Percentiles rank a stretch among this genome's conserved stretches.
Conservation (phyloP, 1,140 invertebrate species). For the Lethrus apterus region DNA sequence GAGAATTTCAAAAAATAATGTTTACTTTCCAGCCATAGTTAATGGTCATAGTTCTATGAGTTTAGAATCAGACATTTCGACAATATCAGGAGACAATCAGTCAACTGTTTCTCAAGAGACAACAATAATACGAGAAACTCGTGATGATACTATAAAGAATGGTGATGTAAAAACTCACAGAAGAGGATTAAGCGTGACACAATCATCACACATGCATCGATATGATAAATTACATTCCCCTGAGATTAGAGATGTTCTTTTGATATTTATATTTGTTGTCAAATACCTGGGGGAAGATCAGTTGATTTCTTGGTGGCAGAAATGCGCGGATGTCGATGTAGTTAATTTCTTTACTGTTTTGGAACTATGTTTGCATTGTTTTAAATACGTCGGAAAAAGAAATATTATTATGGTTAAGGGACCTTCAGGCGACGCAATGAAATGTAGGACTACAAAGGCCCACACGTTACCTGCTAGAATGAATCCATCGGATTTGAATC, state of each 20-base stretch:
- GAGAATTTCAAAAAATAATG: conserved; percentile 9
- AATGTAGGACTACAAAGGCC: conserved; percentile 52
- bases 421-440: conserved; percentile 41
- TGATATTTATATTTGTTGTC: conserved; percentile 86
- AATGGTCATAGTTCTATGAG: conserved; percentile 51
- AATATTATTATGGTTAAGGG: conserved; percentile 44
- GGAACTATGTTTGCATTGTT: conserved; percentile 78
- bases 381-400: conserved; percentile 79
- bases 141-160: conserved; percentile 37
- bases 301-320: conserved; percentile 85
- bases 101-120: conserved; percentile 57
- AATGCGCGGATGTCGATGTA: conserved; percentile 66
- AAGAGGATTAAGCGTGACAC: conserved; percentile 51
- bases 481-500: conserved; percentile 57
- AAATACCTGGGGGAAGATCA: conserved; percentile 84
- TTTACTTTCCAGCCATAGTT: conserved; percentile 36
- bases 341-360: conserved; percentile 73
- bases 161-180: conserved; percentile 37
- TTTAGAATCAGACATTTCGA: conserved; percentile 55
- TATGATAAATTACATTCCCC: conserved; percentile 66
- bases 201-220: conserved; percentile 45
- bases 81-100: conserved; percentile 49
- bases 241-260: conserved; percentile 81
- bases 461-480: conserved; percentile 73
- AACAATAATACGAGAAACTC: conserved; percentile 46